phyloP scores from a whole-genome alignment of 2,888 invertebrate genomes.

The Cerastis leucographa region DNA sequence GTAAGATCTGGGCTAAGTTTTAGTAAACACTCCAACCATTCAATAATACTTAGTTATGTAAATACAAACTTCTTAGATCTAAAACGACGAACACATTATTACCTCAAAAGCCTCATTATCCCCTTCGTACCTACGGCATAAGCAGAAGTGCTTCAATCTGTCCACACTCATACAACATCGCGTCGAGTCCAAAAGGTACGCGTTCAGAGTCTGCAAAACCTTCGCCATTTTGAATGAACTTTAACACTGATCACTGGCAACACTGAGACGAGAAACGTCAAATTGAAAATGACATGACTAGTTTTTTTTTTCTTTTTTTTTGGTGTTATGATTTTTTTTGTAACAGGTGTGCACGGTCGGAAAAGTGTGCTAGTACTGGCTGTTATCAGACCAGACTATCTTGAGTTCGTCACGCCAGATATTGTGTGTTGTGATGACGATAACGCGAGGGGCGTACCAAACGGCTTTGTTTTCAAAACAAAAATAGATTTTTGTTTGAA shows the following conservation, averaged over 20 bases:
- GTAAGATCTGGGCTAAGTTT: slow-evolving; percentile 23
- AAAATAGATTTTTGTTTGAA: slow-evolving; percentile 57
- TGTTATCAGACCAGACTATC: slow-evolving; percentile 88
- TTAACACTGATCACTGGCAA: slow-evolving; percentile 69
- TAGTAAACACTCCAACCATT: slow-evolving; percentile 17
- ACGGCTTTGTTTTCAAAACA: slow-evolving; percentile 68
- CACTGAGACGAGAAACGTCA: slow-evolving; percentile 65
- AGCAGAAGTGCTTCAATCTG: slow-evolving; percentile 85
- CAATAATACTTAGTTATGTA: neutral
- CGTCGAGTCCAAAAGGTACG: slow-evolving; percentile 83
- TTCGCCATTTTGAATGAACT: slow-evolving; percentile 78
- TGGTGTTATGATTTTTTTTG: slow-evolving; percentile 46
- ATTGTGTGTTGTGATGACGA: slow-evolving; percentile 86
- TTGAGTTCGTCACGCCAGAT: slow-evolving; percentile 88
- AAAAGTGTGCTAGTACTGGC: slow-evolving; percentile 82
- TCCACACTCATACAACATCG: slow-evolving; percentile 85
- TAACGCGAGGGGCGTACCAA: slow-evolving; percentile 75
- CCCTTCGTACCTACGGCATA: slow-evolving; percentile 83
- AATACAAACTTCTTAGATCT: slow-evolving; percentile 7
- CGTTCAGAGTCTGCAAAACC: slow-evolving; percentile 83
- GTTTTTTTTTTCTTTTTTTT: slow-evolving; percentile 49
- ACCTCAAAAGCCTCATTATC: slow-evolving; percentile 80
- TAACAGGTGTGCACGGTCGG: slow-evolving; percentile 78
- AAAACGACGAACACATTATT: slow-evolving; percentile 54
- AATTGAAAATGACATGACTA: slow-evolving; percentile 56